Base-by-base conservation (phyloP, 2,113 vertebrate species). In the Aix galericulata region DNA sequence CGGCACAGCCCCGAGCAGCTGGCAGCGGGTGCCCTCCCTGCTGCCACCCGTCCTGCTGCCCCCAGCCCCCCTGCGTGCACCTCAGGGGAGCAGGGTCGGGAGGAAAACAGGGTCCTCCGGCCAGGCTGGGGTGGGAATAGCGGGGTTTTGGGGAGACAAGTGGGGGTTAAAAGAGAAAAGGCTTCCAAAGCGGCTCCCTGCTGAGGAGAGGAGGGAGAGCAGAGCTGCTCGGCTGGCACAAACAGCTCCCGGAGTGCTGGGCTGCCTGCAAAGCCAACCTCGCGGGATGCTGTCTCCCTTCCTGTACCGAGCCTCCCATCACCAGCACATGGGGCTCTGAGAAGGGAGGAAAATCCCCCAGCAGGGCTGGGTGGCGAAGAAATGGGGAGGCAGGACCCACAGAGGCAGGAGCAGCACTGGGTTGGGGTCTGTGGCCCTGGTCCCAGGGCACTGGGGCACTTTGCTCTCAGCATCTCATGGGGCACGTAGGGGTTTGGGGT, bases 271-370 rank as follows among this genome's bases (percentile, higher is more conserved):
- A 60, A 59, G 7, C 38, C 23, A 4, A n/a, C 7, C 22, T 58
- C 29, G 4, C 1, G 44, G 46, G 52, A 27, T 1, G 1, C 9
- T 4, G 3, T 8, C 5, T 62, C 40, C 68, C 50, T 22, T 20
- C 68, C 50, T 5, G 6, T 1, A 4, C 59, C 5, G n/a, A 79
- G 73, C 17, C 5, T 23, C 38, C 22, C n/a, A 23, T 52, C 26
- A 5, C 13, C 3, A 2, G 13, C 12, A 1, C 1, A 9, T 12
- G 7, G 11, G 52, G 44, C 26, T 4, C 31, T 3, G 0, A 38
- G 7, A 60, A n/a, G 50, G 32, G 44, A 42, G 25, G 58, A 72
- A 46, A 14, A 46, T 21, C 69, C 48, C 14, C 48, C 34, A 15
- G 31, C 2, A 2, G 36, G 31, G n/a, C 18, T 73, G 4, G 0